Evolutionary conservation across 2,113 vertebrate species (phyloP).

Genomic region (Pteruthius melanotis): DNA sequence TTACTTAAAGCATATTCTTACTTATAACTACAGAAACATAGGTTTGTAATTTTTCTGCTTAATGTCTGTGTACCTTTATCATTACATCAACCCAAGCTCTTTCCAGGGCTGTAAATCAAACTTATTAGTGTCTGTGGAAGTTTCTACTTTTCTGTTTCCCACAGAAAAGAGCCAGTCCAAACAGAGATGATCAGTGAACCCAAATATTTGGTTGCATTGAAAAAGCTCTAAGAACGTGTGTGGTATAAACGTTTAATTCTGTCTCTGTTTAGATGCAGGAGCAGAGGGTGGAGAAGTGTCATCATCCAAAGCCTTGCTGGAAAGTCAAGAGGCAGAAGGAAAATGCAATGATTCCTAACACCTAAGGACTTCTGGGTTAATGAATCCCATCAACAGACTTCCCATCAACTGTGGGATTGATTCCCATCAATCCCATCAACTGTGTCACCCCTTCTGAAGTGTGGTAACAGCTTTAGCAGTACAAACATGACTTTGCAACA

Average conservation of each 20-base stretch:
- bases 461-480: slow-evolving; percentile 43
- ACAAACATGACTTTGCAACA: slow-evolving; percentile 39
- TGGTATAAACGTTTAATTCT: neutral
- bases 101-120: no score
- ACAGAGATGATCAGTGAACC: neutral
- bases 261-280: slow-evolving; percentile 66
- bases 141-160: no score
- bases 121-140: no score
- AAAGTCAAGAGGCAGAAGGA: slow-evolving; percentile 58
- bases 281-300: slow-evolving; percentile 69
- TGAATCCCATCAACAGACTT: neutral
- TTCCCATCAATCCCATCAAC: no score
- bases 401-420: no score
- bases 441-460: slow-evolving; percentile 12
- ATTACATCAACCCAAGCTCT: no score
- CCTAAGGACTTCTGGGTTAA: slow-evolving; percentile 18
- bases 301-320: slow-evolving; percentile 58
- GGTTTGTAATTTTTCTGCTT: no score
- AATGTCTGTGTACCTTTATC: no score
- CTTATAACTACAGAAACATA: no score
- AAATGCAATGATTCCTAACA: slow-evolving; percentile 46
- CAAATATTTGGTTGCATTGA: neutral
- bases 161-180: neutral
- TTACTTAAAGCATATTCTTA: no score
- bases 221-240: neutral